Conservation (phyloP, 2,888 invertebrate species). For the Ectemnius cavifrons region DNA sequence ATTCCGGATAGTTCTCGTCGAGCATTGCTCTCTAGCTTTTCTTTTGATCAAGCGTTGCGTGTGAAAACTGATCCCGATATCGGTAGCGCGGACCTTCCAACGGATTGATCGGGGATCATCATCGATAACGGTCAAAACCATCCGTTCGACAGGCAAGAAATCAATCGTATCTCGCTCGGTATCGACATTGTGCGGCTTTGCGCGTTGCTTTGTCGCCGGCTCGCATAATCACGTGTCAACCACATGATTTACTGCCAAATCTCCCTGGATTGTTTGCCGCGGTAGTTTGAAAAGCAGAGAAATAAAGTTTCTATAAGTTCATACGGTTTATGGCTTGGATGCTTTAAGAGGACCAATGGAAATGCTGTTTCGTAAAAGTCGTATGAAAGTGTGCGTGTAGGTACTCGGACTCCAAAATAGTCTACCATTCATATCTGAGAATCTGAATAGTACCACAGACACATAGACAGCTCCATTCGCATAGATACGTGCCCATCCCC, state of each 20-base stretch:
- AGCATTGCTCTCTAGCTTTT: slow-evolving; percentile 6
- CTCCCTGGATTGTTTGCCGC: too few relatives aligned
- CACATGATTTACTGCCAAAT: too few relatives aligned
- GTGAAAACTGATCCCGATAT: slow-evolving; percentile 20
- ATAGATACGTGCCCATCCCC: neutral
- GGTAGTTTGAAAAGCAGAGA: too few relatives aligned
- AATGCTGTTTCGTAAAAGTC: too few relatives aligned
- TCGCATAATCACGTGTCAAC: neutral
- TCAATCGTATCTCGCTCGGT: slow-evolving; percentile 25
- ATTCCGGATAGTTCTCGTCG: slow-evolving; percentile 12
- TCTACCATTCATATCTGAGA: neutral
- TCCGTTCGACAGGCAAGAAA: slow-evolving; percentile 7
- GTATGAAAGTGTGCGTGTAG: too few relatives aligned
- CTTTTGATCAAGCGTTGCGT: slow-evolving; percentile 15
- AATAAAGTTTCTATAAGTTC: too few relatives aligned
- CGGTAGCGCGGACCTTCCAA: slow-evolving; percentile 12
- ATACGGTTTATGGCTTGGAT: too few relatives aligned
- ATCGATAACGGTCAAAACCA: slow-evolving; percentile 30
- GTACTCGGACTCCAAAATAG: neutral
- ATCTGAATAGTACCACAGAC: neutral
- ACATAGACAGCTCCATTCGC: neutral
- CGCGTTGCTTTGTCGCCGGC: slow-evolving; percentile 3
- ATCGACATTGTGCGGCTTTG: slow-evolving; percentile 30
- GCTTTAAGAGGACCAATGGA: too few relatives aligned
- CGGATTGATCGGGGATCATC: slow-evolving; percentile 10